Base-by-base conservation (phyloP, 2,888 invertebrate species). In the Dendrolimus houi region DNA sequence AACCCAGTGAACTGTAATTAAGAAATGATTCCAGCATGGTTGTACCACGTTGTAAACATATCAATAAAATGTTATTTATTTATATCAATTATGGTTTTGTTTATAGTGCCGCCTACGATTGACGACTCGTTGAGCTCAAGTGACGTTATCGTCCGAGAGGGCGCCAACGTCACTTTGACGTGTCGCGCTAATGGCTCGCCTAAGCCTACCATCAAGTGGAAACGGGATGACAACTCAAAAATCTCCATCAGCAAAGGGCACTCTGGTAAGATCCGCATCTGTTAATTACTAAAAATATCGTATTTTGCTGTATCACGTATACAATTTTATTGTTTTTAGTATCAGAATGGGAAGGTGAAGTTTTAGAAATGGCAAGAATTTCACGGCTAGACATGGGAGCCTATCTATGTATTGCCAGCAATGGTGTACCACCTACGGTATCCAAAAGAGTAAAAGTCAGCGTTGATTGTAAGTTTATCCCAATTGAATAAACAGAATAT, bases 401-500 rank as follows among this genome's bases (percentile, higher is more conserved):
- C 55, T 97, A 97, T 85, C 92, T 98, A 64, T 98, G 98, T 85
- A 97, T 97, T 68, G 97, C 98, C 57, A 95, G 94, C 73, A 97
- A 97, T 76, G 96, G 96, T 12, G 95, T 97, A 13, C 97, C 97
- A 1, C 97, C 97, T 8, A 94, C 96, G 52, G 97, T 97, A 61
- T 97, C 96, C 78, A 97, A 97, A 86, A 92, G 96, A 75, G 97
- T 97, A 73, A 96, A 96, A 94, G 96, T 97, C 74, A 96, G 96
- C 92, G 97, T 97, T 53, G 97, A 97, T 86, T 97, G 97, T 97
- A 91, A 97, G 97, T 96, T 55, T 52, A 41, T 7, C 17, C 2
- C 17, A 2, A 17, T 29, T 29, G 29, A 29, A 29, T 6, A 29
- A 29, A 29, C 3, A 29, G 6, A 29, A 29, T 29, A 29, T 3